These are phyloP conservation scores for Nephrocerus scutellatus DNA, from an alignment of 2,888 invertebrate species.

Conservation along the genomic window DNA sequence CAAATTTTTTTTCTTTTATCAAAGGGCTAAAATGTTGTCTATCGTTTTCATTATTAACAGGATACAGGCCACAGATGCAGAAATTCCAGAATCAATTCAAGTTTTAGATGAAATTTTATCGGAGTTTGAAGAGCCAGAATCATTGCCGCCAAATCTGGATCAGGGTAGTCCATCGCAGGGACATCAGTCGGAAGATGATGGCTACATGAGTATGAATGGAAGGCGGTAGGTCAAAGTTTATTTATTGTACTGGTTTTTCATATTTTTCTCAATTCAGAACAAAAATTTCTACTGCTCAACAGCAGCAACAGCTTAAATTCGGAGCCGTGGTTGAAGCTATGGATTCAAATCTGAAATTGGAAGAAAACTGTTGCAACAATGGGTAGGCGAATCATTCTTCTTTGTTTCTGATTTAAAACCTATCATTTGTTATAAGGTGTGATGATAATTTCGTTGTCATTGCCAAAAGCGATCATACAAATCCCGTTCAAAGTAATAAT, in stretches of 20 bases:
- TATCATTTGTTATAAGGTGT: too few relatives aligned
- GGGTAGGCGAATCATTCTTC: too few relatives aligned
- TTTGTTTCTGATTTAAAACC: too few relatives aligned
- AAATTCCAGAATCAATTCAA: slow-evolving; percentile 82
- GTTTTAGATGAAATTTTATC: slow-evolving; percentile 82
- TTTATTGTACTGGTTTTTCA: background rate
- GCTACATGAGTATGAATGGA: slow-evolving; percentile 89
- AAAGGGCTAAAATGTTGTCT: too few relatives aligned
- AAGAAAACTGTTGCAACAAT: too few relatives aligned
- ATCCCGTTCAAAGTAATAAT: too few relatives aligned
- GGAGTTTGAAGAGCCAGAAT: slow-evolving; percentile 72
- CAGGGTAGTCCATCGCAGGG: slow-evolving; percentile 71
- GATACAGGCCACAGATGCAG: slow-evolving; percentile 64
- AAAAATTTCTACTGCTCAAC: slow-evolving; percentile 16
- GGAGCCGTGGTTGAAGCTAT: slow-evolving; percentile 18
- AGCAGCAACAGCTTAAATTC: slow-evolving; percentile 19
- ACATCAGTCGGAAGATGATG: slow-evolving; percentile 84
- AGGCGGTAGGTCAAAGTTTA: slow-evolving; percentile 52
- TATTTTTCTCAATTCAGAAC: slow-evolving; percentile 4
- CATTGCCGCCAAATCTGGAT: slow-evolving; percentile 40
- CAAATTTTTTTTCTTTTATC: too few relatives aligned
- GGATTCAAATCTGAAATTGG: too few relatives aligned
- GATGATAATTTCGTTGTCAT: too few relatives aligned
- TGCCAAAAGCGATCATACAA: too few relatives aligned
- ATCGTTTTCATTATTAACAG: too few relatives aligned